Base-by-base conservation (phyloP, 92 coral and sea anemone species). In the Palythoa heliodiscus region DNA sequence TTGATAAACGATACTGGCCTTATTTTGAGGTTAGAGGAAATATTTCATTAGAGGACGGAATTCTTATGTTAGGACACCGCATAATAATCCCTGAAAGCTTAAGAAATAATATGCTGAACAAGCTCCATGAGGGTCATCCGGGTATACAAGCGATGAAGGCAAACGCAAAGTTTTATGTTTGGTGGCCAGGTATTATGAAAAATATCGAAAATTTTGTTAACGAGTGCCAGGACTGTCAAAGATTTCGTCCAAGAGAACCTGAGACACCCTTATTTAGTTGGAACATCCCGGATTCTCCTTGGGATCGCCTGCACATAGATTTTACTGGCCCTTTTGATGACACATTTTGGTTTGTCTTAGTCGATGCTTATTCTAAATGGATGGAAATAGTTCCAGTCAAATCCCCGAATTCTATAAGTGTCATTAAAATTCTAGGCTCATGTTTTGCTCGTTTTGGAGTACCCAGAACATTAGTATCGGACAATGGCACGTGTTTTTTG, bases 81-180 rank as follows among this genome's bases (percentile, higher is more conserved):
- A 81, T 75, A 11, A 11, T 85, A 29, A 55, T 75, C 13, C 88
- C 83, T 16, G 4, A 57, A 23, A 60, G n/a, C 1, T 75, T 85
- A 0, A 70, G 61, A 23, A 75, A 75, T 2, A 23, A 50, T 16
- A 58, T 85, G 48, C 58, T 85, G 2, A n/a, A 53, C 17, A 71
- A 55, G 52, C 38, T 55, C 43, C 86, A 83, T 68, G 78, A 83
- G 11, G 43, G 24, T 52, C 86, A 83, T 39, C 58, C 23, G 76
- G 88, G 83, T 3, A 85, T 85, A 1, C 7, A 43, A 2, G 23
- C 60, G 2, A 85, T 85, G 88, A 85, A 75, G 43, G 61, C 37
- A 2, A 14, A 69, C 15, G 17, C 63, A 15, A 40, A 78, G 16
- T 68, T 63, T 4, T 69, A 69, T 20, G 23, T 69, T 20, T 69